phyloP scores from a whole-genome alignment of 2,113 vertebrate genomes.

The Tiliqua scincoides region DNA sequence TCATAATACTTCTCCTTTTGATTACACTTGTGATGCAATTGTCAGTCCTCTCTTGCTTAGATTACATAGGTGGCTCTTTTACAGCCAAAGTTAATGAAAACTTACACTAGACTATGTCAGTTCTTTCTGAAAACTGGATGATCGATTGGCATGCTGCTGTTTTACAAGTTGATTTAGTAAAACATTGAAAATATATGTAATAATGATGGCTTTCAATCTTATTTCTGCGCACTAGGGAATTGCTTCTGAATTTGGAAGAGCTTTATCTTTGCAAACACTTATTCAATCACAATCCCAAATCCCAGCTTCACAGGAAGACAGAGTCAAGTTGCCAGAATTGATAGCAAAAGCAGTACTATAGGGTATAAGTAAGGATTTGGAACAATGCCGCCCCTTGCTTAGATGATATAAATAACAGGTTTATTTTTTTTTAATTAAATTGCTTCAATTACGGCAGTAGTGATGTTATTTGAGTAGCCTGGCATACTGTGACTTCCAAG shows the following conservation, averaged over 20 bases:
- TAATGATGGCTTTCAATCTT: background rate
- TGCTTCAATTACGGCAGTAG: background rate
- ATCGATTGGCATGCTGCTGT: background rate
- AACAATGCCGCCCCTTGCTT: background rate
- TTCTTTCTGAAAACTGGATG: background rate
- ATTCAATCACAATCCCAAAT: background rate
- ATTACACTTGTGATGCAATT: conserved; percentile 47
- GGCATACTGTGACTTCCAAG: background rate
- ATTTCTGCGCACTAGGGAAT: background rate
- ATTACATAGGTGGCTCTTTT: conserved; percentile 45
- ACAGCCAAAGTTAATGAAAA: conserved; percentile 50
- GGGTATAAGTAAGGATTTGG: background rate
- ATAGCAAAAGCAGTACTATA: background rate
- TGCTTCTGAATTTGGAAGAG: background rate
- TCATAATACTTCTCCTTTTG: conserved; percentile 39
- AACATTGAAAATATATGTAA: conserved; percentile 6
- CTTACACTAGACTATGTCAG: conserved; percentile 26
- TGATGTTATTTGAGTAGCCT: background rate
- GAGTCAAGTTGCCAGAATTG: background rate
- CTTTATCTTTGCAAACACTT: background rate
- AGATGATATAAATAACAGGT: background rate
- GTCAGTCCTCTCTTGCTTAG: conserved; percentile 26
- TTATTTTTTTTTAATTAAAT: background rate
- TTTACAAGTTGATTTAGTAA: conserved; percentile 4
- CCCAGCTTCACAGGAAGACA: background rate